Evolutionary conservation across 2,113 vertebrate genomes (phyloP).

Genomic region (Petromus typicus): DNA sequence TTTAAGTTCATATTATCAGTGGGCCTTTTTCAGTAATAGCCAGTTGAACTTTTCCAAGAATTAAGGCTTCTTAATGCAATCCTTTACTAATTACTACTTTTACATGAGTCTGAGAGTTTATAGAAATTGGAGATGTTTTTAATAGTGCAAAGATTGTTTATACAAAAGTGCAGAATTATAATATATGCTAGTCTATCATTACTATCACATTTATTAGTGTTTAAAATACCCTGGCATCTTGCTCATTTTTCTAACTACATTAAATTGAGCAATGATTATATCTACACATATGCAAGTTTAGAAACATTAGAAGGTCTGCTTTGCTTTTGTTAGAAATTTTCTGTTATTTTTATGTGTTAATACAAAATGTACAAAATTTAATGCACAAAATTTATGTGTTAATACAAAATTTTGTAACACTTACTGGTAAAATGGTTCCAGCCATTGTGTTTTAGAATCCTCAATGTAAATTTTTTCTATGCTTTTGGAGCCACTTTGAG

Average conservation of each 20-base stretch:
- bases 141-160: constrained; percentile 61
- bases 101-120: constrained; percentile 59
- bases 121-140: constrained; percentile 35
- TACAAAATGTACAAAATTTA: constrained; percentile 38
- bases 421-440: constrained; percentile 36
- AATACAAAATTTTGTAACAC: constrained; percentile 14
- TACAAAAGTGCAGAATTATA: constrained; percentile 12
- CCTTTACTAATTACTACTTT: constrained; percentile 47
- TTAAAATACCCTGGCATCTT: constrained; percentile 66
- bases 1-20: constrained; percentile 42
- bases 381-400: no score
- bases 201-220: constrained; percentile 64
- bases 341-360: constrained; percentile 55
- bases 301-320: constrained; percentile 48
- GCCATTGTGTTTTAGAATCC: neutral
- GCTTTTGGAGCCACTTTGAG: neutral
- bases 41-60: constrained; percentile 35
- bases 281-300: constrained; percentile 26
- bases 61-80: constrained; percentile 36
- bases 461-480: neutral
- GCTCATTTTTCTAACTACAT: constrained; percentile 63
- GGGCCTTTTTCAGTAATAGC: neutral
- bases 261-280: constrained; percentile 61
- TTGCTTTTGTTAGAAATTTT: constrained; percentile 52
- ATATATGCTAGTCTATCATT: constrained; percentile 62